These are phyloP conservation scores for Pelagia noctiluca DNA, from an alignment of 30 jellyfish, hydroid and myxozoan genomes.

Conservation along the genomic window DNA sequence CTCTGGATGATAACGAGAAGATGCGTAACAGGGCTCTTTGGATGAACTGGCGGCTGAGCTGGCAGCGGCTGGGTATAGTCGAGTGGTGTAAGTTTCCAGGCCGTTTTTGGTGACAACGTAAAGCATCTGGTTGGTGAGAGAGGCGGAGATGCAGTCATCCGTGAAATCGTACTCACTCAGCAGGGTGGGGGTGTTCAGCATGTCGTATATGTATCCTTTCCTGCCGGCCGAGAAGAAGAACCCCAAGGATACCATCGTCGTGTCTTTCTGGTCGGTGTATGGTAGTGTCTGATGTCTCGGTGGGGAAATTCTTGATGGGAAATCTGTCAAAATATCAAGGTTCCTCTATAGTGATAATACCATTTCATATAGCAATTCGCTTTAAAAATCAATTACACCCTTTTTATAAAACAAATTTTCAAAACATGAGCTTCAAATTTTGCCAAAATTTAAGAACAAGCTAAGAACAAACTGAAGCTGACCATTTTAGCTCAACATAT, in stretches of 20 bases:
- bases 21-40: neutral
- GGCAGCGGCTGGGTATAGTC: slow-evolving; percentile 92
- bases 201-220: slow-evolving; percentile 87
- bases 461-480: too few species aligned
- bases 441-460: too few species aligned
- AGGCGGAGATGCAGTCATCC: slow-evolving; percentile 78
- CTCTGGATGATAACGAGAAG: slow-evolving; percentile 1
- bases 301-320: too few species aligned
- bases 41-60: neutral
- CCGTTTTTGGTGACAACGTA: slow-evolving; percentile 84
- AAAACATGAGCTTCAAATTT: too few species aligned
- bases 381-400: too few species aligned
- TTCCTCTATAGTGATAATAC: too few species aligned
- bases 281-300: too few species aligned
- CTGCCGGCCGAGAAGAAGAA: slow-evolving; percentile 86
- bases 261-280: slow-evolving; percentile 1
- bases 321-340: too few species aligned
- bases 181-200: slow-evolving; percentile 53
- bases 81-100: slow-evolving; percentile 85
- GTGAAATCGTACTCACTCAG: slow-evolving; percentile 80
- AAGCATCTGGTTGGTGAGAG: slow-evolving; percentile 66
- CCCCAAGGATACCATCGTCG: slow-evolving; percentile 52
- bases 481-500: too few species aligned
- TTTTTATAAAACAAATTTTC: too few species aligned
- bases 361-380: too few species aligned